Evolutionary conservation across 2,888 invertebrate species (phyloP), one percentile per base, ranked within the genome.

Genomic region (Odontocolon sp.): DNA sequence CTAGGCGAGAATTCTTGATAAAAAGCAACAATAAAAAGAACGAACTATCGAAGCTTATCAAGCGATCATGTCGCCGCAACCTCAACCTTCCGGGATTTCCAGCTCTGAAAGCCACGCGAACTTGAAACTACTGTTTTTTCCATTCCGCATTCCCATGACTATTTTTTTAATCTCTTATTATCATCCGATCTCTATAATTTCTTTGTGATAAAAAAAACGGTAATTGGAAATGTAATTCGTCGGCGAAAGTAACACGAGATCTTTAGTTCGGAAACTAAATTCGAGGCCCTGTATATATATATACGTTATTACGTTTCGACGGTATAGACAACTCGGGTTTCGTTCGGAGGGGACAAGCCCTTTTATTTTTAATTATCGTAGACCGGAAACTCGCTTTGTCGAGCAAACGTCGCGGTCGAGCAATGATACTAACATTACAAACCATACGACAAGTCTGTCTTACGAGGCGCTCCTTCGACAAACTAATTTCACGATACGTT

Each of bases 301-400:
- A n/a, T n/a, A n/a, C n/a, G n/a, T n/a, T n/a, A n/a, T n/a, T n/a
- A n/a, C n/a, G 50, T 69, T 72, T 11, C 59, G 21, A 45, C 31
- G 40, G 45, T 57, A n/a, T n/a, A 63, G 50, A 38, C 36, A 50
- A 73, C 77, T 69, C 72, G 11, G 59, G 77, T 77, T 77, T 72
- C 72, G 72, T 73, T 52, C 70, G 50, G 28, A 28, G 71, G 75
- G 71, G 75, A 71, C 76, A 69, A 79, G 78, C 77, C 77, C 75
- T 78, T 75, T 75, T 75, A 77, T 73, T 73, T 79, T 75, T 69
- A 78, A 80, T 79, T 79, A 77, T 75, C 71, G 42, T 56, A 45
- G 38, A 50, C 75, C 71, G 81, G 80, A 80, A 78, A 69, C 75
- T 77, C 71, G 80, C 77, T 80, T 78, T 79, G 78, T 77, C 81